phyloP scores from a whole-genome alignment of 2,888 invertebrate species.

The Lasioglossum lativentre region DNA sequence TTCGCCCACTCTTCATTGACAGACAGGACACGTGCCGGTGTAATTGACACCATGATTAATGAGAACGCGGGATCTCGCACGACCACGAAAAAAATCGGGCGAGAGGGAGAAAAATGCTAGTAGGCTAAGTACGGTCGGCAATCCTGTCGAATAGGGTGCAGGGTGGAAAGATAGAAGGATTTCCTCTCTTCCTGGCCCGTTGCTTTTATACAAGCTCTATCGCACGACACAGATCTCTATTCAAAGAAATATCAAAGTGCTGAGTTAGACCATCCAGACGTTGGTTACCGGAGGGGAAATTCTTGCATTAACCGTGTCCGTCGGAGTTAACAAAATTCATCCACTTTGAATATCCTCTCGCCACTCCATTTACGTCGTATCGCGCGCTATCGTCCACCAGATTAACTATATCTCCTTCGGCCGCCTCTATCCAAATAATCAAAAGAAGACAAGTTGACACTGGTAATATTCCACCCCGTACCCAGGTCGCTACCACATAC shows the following conservation, averaged over 20 bases:
- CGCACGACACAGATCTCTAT: constrained; percentile 81
- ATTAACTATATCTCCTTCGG: constrained; percentile 16
- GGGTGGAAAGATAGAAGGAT: constrained; percentile 66
- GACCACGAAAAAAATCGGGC: not conserved
- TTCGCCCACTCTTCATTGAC: not conserved
- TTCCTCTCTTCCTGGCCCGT: constrained; percentile 57
- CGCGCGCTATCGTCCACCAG: not conserved
- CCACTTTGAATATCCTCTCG: constrained; percentile 39
- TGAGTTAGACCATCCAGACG: constrained; percentile 74
- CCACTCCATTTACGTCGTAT: constrained; percentile 32
- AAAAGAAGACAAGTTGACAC: not conserved
- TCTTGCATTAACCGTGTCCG: constrained; percentile 64
- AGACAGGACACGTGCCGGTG: not conserved
- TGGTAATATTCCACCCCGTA: not conserved
- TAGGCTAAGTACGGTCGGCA: constrained; percentile 57
- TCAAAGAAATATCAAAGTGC: constrained; percentile 81
- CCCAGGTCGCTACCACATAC: not conserved
- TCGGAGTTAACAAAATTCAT: constrained; percentile 70
- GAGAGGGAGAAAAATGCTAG: constrained; percentile 41
- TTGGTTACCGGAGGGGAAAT: constrained; percentile 54
- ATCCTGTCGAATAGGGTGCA: constrained; percentile 57
- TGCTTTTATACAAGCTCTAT: constrained; percentile 71
- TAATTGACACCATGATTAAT: not conserved
- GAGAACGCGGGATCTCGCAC: not conserved
- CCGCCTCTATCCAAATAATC: constrained; percentile 22